These are phyloP conservation scores for Phragmatobia fuliginosa DNA, from an alignment of 2,888 invertebrate species.

Conservation along the genomic window DNA sequence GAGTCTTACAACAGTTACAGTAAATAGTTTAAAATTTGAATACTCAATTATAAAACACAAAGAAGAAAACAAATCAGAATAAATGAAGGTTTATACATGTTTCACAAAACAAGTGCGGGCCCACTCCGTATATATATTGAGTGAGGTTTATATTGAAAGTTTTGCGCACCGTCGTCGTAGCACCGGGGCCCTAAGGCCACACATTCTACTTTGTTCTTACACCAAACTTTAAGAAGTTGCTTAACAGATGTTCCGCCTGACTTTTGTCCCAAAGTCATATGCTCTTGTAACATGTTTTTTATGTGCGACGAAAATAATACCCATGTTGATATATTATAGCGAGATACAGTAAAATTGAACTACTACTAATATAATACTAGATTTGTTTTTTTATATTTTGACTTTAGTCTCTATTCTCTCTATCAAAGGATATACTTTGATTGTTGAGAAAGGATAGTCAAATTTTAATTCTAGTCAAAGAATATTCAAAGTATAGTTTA, in stretches of 20 bases:
- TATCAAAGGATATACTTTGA: no score
- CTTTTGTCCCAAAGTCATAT: slow-evolving; percentile 73
- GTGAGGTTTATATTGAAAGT: slow-evolving; percentile 75
- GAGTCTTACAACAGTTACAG: no score
- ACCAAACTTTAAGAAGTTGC: slow-evolving; percentile 77
- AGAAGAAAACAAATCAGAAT: background rate
- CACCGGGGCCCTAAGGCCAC: slow-evolving; percentile 70
- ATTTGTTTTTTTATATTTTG: no score
- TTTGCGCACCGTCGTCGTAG: slow-evolving; percentile 48
- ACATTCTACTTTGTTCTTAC: slow-evolving; percentile 76
- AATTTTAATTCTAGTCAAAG: no score
- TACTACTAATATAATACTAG: no score
- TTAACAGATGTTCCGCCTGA: slow-evolving; percentile 80
- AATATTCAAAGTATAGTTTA: no score
- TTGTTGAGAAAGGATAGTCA: no score
- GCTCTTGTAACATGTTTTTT: slow-evolving; percentile 61
- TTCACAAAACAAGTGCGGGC: slow-evolving; percentile 46
- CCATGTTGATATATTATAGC: slow-evolving; percentile 33
- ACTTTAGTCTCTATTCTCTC: no score
- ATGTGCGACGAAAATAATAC: slow-evolving; percentile 52
- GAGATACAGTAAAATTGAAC: background rate
- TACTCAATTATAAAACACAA: background rate
- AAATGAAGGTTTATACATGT: slow-evolving; percentile 24
- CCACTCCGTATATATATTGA: slow-evolving; percentile 62
- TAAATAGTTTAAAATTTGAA: background rate